Evolutionary conservation across 2,113 vertebrate species (phyloP).

Genomic region (Tricholaema leucomelas): DNA sequence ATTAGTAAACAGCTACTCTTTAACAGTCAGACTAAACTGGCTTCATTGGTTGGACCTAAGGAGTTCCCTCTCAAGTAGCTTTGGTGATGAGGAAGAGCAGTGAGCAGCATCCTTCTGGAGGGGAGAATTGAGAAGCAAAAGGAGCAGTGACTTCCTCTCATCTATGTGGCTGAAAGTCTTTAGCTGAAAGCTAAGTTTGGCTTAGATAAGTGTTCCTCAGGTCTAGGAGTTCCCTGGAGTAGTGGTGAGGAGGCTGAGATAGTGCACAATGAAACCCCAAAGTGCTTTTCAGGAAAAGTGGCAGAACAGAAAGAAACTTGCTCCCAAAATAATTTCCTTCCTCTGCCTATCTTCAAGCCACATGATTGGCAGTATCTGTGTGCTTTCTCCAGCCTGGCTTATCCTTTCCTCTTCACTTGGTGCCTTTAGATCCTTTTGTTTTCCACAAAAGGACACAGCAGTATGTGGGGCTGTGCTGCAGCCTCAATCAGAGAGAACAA

Average conservation of each 20-base stretch:
- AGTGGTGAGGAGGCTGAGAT: not conserved
- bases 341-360: not conserved
- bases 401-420: not conserved
- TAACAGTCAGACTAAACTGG: conserved; percentile 26
- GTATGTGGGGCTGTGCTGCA: not conserved
- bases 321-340: not conserved
- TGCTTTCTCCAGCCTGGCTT: not conserved
- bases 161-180: not conserved
- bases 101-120: not conserved
- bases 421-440: not conserved
- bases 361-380: accelerated
- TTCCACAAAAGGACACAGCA: not conserved
- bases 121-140: not conserved
- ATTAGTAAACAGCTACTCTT: conserved; percentile 8
- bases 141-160: not conserved
- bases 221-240: not conserved
- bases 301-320: not conserved
- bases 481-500: not conserved
- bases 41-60: conserved; percentile 1
- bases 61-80: not conserved
- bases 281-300: not conserved
- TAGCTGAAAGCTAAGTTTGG: not conserved
- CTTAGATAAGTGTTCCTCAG: not conserved
- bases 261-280: not conserved
- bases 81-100: not conserved